A percentile compares a stretch with the other conserved stretches of the same genome.
Conservation (phyloP, 2,888 invertebrate species). For the Toxonevra muliebris region DNA sequence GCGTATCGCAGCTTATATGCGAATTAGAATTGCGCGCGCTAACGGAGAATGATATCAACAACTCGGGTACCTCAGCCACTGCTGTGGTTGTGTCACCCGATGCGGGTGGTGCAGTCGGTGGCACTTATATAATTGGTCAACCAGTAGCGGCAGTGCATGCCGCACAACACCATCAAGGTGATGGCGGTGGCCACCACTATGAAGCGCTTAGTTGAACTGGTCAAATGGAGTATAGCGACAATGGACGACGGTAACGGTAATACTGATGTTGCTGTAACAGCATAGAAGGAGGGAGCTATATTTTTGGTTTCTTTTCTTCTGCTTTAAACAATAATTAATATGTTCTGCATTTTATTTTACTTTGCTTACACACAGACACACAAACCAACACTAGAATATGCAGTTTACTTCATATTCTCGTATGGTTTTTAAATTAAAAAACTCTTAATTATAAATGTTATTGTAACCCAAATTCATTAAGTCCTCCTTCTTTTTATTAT, state of each 20-base stretch:
- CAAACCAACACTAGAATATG: too few species aligned
- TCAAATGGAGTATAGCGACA: background rate
- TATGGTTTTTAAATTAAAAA: too few species aligned
- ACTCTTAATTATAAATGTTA: too few species aligned
- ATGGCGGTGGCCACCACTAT: conserved; percentile 35
- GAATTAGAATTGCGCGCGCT: conserved; percentile 49
- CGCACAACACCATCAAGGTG: conserved; percentile 30
- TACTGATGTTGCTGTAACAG: too few species aligned
- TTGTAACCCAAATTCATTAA: too few species aligned
- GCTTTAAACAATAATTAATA: too few species aligned
- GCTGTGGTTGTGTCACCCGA: conserved; percentile 38
- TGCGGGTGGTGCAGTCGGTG: conserved; percentile 14
- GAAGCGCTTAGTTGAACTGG: conserved; percentile 42
- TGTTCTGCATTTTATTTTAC: too few species aligned
- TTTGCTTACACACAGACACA: too few species aligned
- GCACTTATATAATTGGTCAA: conserved; percentile 40
- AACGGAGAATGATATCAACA: conserved; percentile 39
- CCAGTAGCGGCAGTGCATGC: conserved; percentile 23
- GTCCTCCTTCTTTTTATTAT: too few species aligned
- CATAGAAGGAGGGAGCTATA: too few species aligned
- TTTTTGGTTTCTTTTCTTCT: too few species aligned
- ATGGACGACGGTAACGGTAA: background rate
- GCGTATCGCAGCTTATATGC: conserved; percentile 48
- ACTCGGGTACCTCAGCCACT: background rate
- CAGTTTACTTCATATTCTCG: too few species aligned